Conservation (phyloP, 2,888 invertebrate genomes). For the Amblyjoppa fuscipennis region DNA sequence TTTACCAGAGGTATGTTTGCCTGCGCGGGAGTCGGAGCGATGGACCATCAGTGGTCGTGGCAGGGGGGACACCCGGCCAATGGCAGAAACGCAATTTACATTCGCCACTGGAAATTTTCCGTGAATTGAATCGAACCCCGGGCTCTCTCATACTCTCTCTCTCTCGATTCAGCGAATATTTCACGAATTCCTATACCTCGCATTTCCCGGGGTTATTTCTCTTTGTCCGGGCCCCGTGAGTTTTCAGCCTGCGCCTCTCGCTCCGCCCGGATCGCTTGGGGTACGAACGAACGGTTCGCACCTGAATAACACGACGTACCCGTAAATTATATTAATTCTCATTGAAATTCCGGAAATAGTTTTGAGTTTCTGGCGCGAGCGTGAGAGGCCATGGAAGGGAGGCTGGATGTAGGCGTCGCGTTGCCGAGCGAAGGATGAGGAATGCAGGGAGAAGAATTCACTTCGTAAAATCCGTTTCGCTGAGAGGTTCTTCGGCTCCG, state of each 20-base stretch:
- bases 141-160: slow-evolving; percentile 20
- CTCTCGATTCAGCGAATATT: slow-evolving; percentile 42
- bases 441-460: slow-evolving; percentile 27
- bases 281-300: neutral
- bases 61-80: slow-evolving; percentile 1
- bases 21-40: neutral
- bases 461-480: slow-evolving; percentile 17
- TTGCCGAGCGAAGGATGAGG: slow-evolving; percentile 13
- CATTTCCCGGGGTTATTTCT: slow-evolving; percentile 36
- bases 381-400: neutral
- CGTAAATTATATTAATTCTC: slow-evolving; percentile 76
- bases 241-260: neutral
- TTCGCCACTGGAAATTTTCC: slow-evolving; percentile 55
- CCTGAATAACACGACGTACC: slow-evolving; percentile 37
- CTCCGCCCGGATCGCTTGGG: neutral
- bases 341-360: slow-evolving; percentile 76
- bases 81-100: slow-evolving; percentile 61
- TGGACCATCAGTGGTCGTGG: slow-evolving; percentile 15
- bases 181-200: slow-evolving; percentile 27
- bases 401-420: slow-evolving; percentile 3
- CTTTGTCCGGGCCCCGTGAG: slow-evolving; percentile 12
- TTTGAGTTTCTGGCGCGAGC: slow-evolving; percentile 42
- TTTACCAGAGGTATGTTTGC: slow-evolving; percentile 16
- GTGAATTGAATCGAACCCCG: slow-evolving; percentile 54
- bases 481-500: neutral